A percentile compares a stretch with the other conserved stretches of the same genome.
These are phyloP conservation scores for Campylomormyrus numenius DNA, from an alignment of 2,113 vertebrate genomes.

Conservation along the genomic window DNA sequence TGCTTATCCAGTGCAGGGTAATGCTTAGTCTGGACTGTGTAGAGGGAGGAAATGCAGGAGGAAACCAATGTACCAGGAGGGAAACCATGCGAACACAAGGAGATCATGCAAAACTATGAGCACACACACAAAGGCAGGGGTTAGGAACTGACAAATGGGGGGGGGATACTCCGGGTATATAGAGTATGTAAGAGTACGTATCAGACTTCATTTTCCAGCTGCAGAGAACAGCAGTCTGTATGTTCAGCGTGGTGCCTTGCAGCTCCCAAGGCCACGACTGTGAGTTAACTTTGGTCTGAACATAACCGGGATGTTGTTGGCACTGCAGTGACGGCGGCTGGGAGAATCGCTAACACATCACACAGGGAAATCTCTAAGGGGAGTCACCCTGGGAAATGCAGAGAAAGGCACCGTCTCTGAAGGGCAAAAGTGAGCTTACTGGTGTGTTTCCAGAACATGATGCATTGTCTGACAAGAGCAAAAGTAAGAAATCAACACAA, in stretches of 20 bases:
- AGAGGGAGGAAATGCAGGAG: background rate
- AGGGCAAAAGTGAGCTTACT: background rate
- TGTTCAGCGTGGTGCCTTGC: background rate
- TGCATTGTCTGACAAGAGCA: background rate
- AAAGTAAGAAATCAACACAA: background rate
- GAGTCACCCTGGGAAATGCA: background rate
- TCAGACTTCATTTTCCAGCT: background rate
- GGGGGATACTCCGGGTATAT: background rate
- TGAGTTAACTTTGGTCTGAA: background rate
- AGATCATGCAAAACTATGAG: background rate
- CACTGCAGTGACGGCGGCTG: background rate
- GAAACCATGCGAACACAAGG: background rate
- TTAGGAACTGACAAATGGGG: background rate
- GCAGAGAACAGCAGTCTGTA: background rate
- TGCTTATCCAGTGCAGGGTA: background rate
- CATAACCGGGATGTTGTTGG: background rate
- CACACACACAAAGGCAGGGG: background rate
- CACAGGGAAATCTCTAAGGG: background rate
- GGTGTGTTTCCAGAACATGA: background rate
- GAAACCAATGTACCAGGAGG: background rate
- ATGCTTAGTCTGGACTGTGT: background rate
- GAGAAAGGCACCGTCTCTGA: background rate
- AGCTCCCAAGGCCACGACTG: background rate
- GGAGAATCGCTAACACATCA: constrained; percentile 6
- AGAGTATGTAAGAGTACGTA: background rate